These are phyloP conservation scores for Astreopora myriophthalma DNA, from an alignment of 64 coral and sea anemone genomes.

Conservation along the genomic window DNA sequence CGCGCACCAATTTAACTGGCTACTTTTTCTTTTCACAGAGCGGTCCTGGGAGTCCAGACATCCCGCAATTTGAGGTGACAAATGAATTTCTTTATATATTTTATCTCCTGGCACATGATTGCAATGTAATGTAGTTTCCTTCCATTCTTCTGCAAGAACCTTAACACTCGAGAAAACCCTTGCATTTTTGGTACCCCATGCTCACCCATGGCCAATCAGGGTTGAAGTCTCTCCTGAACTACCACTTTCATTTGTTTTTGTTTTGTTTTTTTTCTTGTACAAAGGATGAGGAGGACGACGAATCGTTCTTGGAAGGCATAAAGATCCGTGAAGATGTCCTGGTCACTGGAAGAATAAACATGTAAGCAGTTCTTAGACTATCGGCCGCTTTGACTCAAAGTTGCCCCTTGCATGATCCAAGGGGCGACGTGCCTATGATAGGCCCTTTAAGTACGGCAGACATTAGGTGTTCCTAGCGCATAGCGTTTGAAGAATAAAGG, in stretches of 20 bases:
- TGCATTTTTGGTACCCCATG: no score
- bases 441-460: no score
- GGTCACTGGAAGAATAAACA: conserved; percentile 73
- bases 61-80: not conserved
- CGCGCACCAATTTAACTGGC: no score
- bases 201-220: not conserved
- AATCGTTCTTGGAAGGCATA: conserved; percentile 79
- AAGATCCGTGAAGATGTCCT: conserved; percentile 81
- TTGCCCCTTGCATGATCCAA: not conserved
- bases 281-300: conserved; percentile 49
- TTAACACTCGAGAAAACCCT: no score
- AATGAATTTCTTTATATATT: not conserved
- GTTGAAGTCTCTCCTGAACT: not conserved
- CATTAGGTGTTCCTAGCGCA: no score
- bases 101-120: not conserved
- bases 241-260: not conserved
- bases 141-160: no score
- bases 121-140: not conserved
- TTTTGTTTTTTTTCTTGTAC: not conserved
- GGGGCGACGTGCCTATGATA: no score
- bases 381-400: not conserved
- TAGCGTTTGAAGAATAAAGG: no score
- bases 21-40: not conserved
- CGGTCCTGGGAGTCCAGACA: not conserved
- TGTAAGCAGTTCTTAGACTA: conserved; percentile 42